Conservation (phyloP, 2,797 vertebrate genomes). For the Coranthus polyacanthus region DNA sequence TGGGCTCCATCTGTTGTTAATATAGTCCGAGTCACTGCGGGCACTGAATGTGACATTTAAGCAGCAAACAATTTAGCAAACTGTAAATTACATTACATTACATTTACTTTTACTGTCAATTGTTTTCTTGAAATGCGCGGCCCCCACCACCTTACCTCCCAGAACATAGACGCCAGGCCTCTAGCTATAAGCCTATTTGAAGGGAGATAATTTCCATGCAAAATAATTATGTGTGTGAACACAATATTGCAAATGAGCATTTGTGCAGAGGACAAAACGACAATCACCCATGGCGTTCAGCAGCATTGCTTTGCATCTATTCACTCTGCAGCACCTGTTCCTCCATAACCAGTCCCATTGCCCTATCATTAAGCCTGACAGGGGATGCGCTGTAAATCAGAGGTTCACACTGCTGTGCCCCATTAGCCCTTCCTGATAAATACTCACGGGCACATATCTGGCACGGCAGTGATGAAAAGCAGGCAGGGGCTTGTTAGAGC, state of each 20-base stretch:
- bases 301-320: conserved; percentile 69
- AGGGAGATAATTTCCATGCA: conserved; percentile 63
- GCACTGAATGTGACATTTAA: conserved; percentile 38
- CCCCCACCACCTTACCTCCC: background rate
- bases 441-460: conserved; percentile 79
- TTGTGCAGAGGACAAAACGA: conserved; percentile 74
- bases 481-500: conserved; percentile 52
- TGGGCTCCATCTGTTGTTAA: conserved; percentile 48
- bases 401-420: conserved; percentile 73
- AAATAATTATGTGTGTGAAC: conserved; percentile 67
- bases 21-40: conserved; percentile 5
- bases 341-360: conserved; percentile 67
- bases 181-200: conserved; percentile 37
- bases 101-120: conserved; percentile 30
- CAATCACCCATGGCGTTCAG: conserved; percentile 76
- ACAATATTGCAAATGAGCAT: conserved; percentile 78
- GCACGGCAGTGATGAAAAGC: conserved; percentile 69
- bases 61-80: conserved; percentile 34
- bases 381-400: conserved; percentile 76
- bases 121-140: conserved; percentile 34
- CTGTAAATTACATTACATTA: conserved; percentile 41
- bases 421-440: conserved; percentile 79
- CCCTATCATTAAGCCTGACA: conserved; percentile 79
- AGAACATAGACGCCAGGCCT: conserved; percentile 12
- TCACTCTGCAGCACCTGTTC: conserved; percentile 76